Evolutionary conservation across 2,113 vertebrate species (phyloP), one percentile per base, ranked within the genome.

Genomic region (Atherinomorus stipes): DNA sequence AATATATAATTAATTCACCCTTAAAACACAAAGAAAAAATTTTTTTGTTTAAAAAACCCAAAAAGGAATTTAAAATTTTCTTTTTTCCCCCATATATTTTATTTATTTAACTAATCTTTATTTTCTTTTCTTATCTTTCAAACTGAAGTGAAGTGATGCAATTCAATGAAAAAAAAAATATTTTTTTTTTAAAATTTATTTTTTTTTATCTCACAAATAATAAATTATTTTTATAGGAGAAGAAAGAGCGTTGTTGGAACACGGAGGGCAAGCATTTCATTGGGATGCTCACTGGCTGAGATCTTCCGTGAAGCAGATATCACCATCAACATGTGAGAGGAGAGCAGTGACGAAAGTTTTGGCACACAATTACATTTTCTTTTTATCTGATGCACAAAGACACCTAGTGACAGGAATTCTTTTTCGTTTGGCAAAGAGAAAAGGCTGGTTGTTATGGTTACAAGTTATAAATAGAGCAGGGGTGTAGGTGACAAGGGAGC

Each of bases 391-490:
- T 45, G 74, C 83, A 86, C 74, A 89, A 81, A 90, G 80, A 84
- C 83, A 72, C 74, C 62, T 68, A 56, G 84, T 88, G 91, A 92
- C 88, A 88, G 80, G 73, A 83, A 87, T 64, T 84, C 70, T 84
- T 71, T n/a, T 69, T 51, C 11, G 81, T 34, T 85, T 84, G 73
- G 77, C 83, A 71, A 87, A 73, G 85, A 83, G 83, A 90, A 89
- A 77, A 78, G 69, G 85, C 72, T 80, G 64, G 92, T 94, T 94
- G 93, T 94, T 92, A 94, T 93, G 94, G 93, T 93, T 92, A 93
- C 93, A 88, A 64, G 88, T 87, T 94, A 93, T 91, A 94, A 94
- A 94, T 94, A 94, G 93, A 90, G 87, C 86, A 70, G 81, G 71
- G 84, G 84, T 83, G 83, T 78, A 91, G 89, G 91, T 93, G 92